Evolutionary conservation across 23 tunicate species (phyloP).

Genomic region (Corella eumyota): DNA sequence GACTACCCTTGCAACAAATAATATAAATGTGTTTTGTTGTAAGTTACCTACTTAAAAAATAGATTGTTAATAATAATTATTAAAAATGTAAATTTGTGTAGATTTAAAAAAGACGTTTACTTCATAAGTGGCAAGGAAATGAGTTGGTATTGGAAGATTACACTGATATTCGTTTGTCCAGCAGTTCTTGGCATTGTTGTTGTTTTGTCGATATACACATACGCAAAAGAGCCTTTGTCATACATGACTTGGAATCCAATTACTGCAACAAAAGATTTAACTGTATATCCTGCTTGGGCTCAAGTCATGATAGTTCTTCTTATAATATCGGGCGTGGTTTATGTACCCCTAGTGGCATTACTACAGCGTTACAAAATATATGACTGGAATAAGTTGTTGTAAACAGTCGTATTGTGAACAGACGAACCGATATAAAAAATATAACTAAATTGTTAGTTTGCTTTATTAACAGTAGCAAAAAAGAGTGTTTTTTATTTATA

Average conservation of each 20-base stretch:
- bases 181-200: neutral
- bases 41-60: no score
- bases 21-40: no score
- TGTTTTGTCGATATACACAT: neutral
- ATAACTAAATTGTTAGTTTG: no score
- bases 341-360: slow-evolving; percentile 3
- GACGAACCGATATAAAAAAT: no score
- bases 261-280: neutral
- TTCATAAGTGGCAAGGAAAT: slow-evolving; percentile 1
- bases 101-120: slow-evolving; percentile 1
- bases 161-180: neutral
- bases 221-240: neutral
- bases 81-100: neutral
- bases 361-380: neutral
- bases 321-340: neutral
- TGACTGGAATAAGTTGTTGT: no score
- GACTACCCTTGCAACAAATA: no score
- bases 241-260: neutral
- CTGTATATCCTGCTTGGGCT: slow-evolving; percentile 2
- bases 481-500: no score
- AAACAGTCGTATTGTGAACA: no score
- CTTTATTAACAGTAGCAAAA: no score
- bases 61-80: no score
- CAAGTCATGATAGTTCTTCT: neutral
- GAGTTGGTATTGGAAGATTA: neutral